Conservation (phyloP, 2,888 invertebrate genomes). For the Dasysyrphus albostriatus region DNA sequence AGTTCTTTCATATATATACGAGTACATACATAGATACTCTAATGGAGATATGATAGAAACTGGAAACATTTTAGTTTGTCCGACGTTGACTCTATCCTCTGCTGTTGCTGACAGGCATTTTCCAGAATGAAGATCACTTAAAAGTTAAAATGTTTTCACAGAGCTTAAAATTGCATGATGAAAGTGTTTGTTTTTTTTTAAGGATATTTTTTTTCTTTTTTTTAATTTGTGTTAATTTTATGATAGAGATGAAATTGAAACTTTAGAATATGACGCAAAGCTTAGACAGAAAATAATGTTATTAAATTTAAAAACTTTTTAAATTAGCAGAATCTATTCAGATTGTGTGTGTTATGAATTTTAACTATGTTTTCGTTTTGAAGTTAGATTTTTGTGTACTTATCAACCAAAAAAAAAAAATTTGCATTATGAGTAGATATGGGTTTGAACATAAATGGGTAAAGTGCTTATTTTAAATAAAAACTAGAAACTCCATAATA, state of each 20-base stretch:
- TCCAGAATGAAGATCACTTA: slow-evolving; percentile 26
- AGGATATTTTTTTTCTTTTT: too few relatives aligned
- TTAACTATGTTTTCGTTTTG: too few relatives aligned
- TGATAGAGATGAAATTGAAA: background rate
- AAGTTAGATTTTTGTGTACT: too few relatives aligned
- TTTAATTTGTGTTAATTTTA: background rate
- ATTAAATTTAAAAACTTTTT: background rate
- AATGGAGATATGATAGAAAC: slow-evolving; percentile 34
- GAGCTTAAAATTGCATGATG: slow-evolving; percentile 10
- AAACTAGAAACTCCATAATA: too few relatives aligned
- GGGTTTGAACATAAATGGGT: too few relatives aligned
- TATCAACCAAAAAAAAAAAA: too few relatives aligned
- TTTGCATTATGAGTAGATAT: too few relatives aligned
- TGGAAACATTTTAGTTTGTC: slow-evolving; percentile 24
- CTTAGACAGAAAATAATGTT: background rate
- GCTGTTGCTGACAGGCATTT: slow-evolving; percentile 18
- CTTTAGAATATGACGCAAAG: background rate
- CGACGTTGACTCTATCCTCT: background rate
- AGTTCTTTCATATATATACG: background rate
- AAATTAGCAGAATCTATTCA: background rate
- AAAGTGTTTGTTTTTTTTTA: background rate
- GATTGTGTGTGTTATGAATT: too few relatives aligned
- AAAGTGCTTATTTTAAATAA: too few relatives aligned
- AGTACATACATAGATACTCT: background rate
- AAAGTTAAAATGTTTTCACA: slow-evolving; percentile 25